Conservation (phyloP, 1,140 invertebrate genomes). For the Stegodyphus mimosarum region DNA sequence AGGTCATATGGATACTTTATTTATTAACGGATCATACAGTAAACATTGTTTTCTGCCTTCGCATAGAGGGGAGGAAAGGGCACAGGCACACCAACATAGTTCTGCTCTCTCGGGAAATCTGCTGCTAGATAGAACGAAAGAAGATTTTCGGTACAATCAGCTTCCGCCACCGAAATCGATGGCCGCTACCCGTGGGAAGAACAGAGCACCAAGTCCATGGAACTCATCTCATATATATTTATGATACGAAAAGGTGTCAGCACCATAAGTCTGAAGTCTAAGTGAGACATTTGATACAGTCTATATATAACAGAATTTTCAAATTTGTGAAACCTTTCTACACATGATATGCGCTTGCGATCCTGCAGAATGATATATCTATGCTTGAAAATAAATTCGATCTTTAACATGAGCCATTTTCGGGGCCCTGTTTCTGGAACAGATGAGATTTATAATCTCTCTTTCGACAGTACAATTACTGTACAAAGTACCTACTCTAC, state of each 20-base stretch:
- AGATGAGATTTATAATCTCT: constrained; percentile 6
- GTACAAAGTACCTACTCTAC: neutral
- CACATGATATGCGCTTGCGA: constrained; percentile 50
- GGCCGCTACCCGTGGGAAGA: constrained; percentile 53
- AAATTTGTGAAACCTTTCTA: constrained; percentile 40
- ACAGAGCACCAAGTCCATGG: constrained; percentile 58
- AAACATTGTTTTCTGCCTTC: constrained; percentile 42
- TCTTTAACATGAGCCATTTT: neutral
- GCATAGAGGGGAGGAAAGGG: constrained; percentile 43
- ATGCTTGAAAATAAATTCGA: constrained; percentile 7
- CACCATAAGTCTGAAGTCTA: constrained; percentile 42
- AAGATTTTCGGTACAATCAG: constrained; percentile 15
- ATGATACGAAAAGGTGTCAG: constrained; percentile 23
- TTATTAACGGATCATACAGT: constrained; percentile 40
- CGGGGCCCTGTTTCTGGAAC: neutral
- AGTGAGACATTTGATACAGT: constrained; percentile 39
- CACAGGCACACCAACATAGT: constrained; percentile 44
- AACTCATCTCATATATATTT: constrained; percentile 21
- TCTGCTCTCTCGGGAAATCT: constrained; percentile 45
- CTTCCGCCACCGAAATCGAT: constrained; percentile 27
- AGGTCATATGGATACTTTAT: constrained; percentile 58
- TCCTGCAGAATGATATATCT: constrained; percentile 46
- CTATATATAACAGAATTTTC: constrained; percentile 30
- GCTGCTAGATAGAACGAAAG: constrained; percentile 53
- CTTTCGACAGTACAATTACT: neutral